Percentiles rank a stretch among this genome's conserved stretches.
Conservation (phyloP, 2,888 invertebrate species). For the Phlogophora meticulosa region DNA sequence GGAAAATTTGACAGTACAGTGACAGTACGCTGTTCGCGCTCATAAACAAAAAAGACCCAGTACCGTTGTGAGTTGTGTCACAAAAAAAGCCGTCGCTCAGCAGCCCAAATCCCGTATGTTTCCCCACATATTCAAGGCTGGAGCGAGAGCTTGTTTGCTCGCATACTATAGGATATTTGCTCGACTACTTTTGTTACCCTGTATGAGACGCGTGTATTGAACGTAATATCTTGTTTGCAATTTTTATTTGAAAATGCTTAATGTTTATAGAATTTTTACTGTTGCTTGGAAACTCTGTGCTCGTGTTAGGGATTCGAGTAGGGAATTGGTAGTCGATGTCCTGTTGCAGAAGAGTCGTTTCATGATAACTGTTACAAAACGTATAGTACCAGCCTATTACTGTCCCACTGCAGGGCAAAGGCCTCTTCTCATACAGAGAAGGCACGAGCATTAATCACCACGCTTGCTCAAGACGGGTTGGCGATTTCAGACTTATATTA, state of each 20-base stretch:
- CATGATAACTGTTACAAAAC: not conserved
- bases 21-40: too few relatives aligned
- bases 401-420: too few relatives aligned
- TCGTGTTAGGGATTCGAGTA: not conserved
- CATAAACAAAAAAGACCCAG: too few relatives aligned
- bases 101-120: conserved; percentile 39
- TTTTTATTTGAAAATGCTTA: conserved; percentile 40
- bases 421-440: too few relatives aligned
- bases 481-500: too few relatives aligned
- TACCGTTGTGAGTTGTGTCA: too few relatives aligned
- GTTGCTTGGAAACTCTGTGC: not conserved
- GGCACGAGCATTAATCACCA: too few relatives aligned
- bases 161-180: conserved; percentile 73
- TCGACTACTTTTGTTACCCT: conserved; percentile 70
- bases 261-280: conserved; percentile 45
- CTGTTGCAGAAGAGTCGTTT: not conserved
- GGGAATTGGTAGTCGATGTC: not conserved
- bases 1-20: too few relatives aligned
- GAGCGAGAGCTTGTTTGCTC: conserved; percentile 72
- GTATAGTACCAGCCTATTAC: too few relatives aligned
- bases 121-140: conserved; percentile 67
- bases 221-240: conserved; percentile 57
- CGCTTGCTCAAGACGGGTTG: too few relatives aligned
- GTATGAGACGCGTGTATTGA: conserved; percentile 50
- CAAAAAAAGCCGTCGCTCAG: not conserved